A percentile compares a stretch with the other conserved stretches of the same genome.
Evolutionary conservation across 92 coral and sea anemone genomes (phyloP).

Genomic region (Porites rus): DNA sequence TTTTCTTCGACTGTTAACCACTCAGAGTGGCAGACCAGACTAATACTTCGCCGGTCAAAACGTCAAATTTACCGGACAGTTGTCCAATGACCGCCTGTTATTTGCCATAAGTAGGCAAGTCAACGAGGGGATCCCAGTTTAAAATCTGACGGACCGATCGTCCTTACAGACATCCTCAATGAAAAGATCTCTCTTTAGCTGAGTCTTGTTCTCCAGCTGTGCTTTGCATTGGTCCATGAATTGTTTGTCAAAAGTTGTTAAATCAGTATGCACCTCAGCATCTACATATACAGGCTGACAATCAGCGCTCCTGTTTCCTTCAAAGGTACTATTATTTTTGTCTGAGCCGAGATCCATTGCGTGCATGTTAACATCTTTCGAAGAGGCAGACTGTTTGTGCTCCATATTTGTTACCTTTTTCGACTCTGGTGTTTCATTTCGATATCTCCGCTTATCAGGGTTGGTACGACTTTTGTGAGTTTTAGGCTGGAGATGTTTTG

Average conservation of each 20-base stretch:
- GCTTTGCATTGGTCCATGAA: slow-evolving; percentile 25
- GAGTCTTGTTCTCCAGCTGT: slow-evolving; percentile 31
- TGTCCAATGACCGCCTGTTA: too few species aligned
- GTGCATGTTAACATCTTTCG: not conserved
- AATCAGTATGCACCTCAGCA: slow-evolving; percentile 31
- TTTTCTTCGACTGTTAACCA: slow-evolving; percentile 14
- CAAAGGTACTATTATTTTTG: not conserved
- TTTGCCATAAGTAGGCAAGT: slow-evolving; percentile 24
- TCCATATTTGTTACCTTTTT: too few species aligned
- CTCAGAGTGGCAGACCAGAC: not conserved
- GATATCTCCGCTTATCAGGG: slow-evolving; percentile 28
- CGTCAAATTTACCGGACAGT: too few species aligned
- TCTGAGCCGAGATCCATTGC: not conserved
- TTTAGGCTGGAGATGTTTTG: slow-evolving; percentile 13
- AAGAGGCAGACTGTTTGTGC: not conserved
- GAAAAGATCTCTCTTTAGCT: slow-evolving; percentile 33
- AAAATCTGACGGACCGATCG: slow-evolving; percentile 47
- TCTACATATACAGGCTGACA: not conserved
- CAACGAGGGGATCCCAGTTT: slow-evolving; percentile 39
- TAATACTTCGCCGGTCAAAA: too few species aligned
- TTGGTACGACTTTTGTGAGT: slow-evolving; percentile 5
- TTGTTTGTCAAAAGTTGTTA: slow-evolving; percentile 23
- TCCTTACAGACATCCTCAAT: slow-evolving; percentile 27
- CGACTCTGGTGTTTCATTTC: not conserved
- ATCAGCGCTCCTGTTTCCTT: too few species aligned